Conservation (phyloP, 2,797 vertebrate species). For the Lindbergichthys nudifrons region DNA sequence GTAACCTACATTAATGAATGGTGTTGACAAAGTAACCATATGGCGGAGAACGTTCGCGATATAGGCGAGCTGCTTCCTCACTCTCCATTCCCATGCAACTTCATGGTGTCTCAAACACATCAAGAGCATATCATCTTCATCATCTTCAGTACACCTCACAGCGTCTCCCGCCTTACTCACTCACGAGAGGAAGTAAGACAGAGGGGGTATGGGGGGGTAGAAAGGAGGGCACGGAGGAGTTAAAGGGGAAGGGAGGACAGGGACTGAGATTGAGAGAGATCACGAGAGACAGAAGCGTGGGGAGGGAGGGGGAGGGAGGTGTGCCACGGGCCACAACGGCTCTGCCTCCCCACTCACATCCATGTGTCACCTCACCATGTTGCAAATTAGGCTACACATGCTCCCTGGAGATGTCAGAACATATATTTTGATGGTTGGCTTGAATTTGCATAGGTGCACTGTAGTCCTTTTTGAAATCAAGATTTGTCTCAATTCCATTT, state of each 20-base stretch:
- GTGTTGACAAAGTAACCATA: constrained; percentile 20
- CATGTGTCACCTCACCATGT: constrained; percentile 77
- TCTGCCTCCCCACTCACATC: constrained; percentile 62
- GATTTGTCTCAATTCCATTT: constrained; percentile 23
- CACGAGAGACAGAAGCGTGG: constrained; percentile 64
- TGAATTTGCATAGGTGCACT: constrained; percentile 67
- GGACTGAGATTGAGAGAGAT: constrained; percentile 67
- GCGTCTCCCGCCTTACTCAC: constrained; percentile 23
- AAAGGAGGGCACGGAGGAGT: constrained; percentile 37
- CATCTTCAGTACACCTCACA: constrained; percentile 23
- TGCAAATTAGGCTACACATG: constrained; percentile 76
- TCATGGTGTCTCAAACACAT: constrained; percentile 11
- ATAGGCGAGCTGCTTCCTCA: constrained; percentile 8
- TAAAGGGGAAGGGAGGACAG: constrained; percentile 57
- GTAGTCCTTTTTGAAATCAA: constrained; percentile 21
- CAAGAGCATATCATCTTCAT: not conserved
- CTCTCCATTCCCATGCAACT: constrained; percentile 3
- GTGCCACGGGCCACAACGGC: constrained; percentile 65
- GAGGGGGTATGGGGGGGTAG: not conserved
- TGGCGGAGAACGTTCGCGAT: not conserved
- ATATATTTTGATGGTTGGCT: constrained; percentile 64
- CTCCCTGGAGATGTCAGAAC: constrained; percentile 75
- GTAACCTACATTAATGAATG: constrained; percentile 9
- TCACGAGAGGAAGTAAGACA: constrained; percentile 20
- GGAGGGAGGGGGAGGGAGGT: constrained; percentile 44